phyloP scores from a whole-genome alignment of 92 coral and sea anemone species.

The Ricordea florida region DNA sequence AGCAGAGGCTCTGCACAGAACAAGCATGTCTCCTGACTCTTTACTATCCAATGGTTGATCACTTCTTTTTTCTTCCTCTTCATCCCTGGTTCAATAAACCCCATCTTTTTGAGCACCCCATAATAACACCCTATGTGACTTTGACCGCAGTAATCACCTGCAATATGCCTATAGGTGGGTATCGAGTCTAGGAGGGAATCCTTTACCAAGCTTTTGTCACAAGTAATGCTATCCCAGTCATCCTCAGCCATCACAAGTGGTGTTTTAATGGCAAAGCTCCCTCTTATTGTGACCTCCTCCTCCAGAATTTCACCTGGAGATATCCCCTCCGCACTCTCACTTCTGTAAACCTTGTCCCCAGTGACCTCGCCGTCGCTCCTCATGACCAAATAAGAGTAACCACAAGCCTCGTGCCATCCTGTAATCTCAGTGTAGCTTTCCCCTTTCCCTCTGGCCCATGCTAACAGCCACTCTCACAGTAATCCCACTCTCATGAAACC shows the following conservation, averaged over 20 bases:
- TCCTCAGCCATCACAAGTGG: not conserved
- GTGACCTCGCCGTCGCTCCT: not conserved
- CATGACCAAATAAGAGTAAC: not conserved
- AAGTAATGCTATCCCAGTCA: not conserved
- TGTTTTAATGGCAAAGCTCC: not conserved
- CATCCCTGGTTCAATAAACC: too few relatives aligned
- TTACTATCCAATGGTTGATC: too few relatives aligned
- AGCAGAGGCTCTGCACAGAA: too few relatives aligned
- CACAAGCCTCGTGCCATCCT: not conserved
- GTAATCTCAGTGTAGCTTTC: too few relatives aligned
- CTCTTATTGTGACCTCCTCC: not conserved
- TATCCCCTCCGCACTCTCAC: not conserved
- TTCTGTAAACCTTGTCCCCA: conserved; percentile 3
- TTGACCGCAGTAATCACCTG: too few relatives aligned
- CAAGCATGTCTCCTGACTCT: too few relatives aligned
- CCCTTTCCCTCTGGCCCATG: not conserved
- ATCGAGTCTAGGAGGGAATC: not conserved
- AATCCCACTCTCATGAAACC: not conserved
- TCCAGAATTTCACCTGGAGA: not conserved
- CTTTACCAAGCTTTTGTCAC: not conserved
- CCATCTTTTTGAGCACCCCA: too few relatives aligned
- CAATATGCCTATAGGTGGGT: too few relatives aligned
- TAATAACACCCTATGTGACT: too few relatives aligned
- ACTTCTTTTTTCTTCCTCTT: too few relatives aligned
- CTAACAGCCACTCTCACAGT: not conserved